A percentile compares a stretch with the other conserved stretches of the same genome.
These are phyloP conservation scores for Osmoderma eremita DNA, from an alignment of 2,888 invertebrate genomes.

Conservation along the genomic window DNA sequence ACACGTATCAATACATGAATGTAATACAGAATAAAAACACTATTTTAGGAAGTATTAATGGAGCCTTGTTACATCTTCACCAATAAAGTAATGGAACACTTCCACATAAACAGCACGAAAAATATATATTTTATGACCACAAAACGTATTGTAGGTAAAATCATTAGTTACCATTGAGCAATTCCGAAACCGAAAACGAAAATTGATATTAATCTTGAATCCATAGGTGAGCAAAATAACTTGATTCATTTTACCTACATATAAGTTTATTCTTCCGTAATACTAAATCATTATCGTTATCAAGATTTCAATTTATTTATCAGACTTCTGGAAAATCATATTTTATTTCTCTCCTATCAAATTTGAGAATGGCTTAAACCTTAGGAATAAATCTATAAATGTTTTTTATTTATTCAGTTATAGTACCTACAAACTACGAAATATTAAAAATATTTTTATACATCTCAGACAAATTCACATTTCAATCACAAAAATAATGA, in stretches of 20 bases:
- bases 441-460: constrained; percentile 51
- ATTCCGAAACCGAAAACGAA: not conserved
- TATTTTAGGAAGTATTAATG: constrained; percentile 19
- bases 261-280: not conserved
- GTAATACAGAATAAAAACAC: constrained; percentile 38
- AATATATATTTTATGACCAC: not conserved
- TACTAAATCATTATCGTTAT: constrained; percentile 3
- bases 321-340: constrained; percentile 32
- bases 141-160: not conserved
- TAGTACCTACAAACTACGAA: constrained; percentile 45
- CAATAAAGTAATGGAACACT: constrained; percentile 3
- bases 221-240: constrained; percentile 8
- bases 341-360: constrained; percentile 3
- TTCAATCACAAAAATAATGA: constrained; percentile 33
- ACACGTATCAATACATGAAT: constrained; percentile 40
- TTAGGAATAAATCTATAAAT: constrained; percentile 37
- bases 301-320: constrained; percentile 16
- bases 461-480: constrained; percentile 43
- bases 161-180: constrained; percentile 2
- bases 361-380: constrained; percentile 3
- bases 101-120: constrained; percentile 12
- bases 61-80: constrained; percentile 16
- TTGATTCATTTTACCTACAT: constrained; percentile 1
- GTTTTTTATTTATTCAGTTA: constrained; percentile 23
- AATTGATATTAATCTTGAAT: not conserved